A percentile compares a stretch with the other conserved stretches of the same genome.
These are phyloP conservation scores for Campoplex nolae DNA, from an alignment of 2,888 invertebrate genomes.

Conservation along the genomic window DNA sequence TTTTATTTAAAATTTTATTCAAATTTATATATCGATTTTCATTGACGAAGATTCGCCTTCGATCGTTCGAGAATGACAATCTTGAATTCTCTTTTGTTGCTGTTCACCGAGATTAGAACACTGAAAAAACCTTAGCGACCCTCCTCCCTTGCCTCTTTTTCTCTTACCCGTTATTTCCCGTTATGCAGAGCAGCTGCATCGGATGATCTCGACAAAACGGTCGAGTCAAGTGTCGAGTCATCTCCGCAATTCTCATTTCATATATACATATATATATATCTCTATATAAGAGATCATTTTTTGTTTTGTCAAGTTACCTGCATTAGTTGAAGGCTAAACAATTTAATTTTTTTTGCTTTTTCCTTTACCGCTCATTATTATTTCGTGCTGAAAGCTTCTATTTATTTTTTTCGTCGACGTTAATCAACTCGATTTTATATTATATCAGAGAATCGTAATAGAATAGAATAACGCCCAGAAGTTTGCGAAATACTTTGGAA, in stretches of 20 bases:
- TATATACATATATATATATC: neutral
- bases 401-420: neutral
- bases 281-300: neutral
- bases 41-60: neutral
- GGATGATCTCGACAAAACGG: slow-evolving; percentile 59
- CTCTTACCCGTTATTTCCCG: slow-evolving; percentile 54
- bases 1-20: neutral
- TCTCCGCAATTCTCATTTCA: slow-evolving; percentile 41
- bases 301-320: neutral
- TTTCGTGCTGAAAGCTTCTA: neutral
- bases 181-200: slow-evolving; percentile 67
- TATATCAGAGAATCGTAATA: neutral
- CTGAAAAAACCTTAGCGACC: slow-evolving; percentile 16
- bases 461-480: neutral
- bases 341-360: neutral
- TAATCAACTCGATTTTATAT: neutral
- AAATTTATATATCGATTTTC: neutral
- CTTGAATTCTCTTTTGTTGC: neutral
- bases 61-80: neutral
- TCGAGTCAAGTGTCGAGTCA: slow-evolving; percentile 63
- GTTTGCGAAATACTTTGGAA: too few relatives aligned
- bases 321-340: neutral
- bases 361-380: neutral
- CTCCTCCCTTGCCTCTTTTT: neutral
- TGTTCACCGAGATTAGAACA: slow-evolving; percentile 28